A percentile compares a stretch with the other conserved stretches of the same genome.
Evolutionary conservation across 2,113 vertebrate species (phyloP).

Genomic region (Esox niger): DNA sequence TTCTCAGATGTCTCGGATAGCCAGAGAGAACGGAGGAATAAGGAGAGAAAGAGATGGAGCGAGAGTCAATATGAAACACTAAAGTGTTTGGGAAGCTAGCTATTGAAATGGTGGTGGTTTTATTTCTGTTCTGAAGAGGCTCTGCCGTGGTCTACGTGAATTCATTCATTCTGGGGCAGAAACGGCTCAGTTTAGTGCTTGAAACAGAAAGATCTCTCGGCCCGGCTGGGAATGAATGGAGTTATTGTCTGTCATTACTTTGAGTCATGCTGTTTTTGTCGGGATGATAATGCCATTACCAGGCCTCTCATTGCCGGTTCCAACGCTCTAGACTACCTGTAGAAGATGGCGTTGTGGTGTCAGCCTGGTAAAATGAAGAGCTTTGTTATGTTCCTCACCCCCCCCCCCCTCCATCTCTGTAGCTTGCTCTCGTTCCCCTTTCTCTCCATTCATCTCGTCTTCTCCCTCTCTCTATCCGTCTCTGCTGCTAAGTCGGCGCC

Average conservation of each 20-base stretch:
- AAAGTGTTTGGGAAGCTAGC: neutral
- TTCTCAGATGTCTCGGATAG: neutral
- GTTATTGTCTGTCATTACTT: constrained; percentile 3
- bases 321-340: constrained; percentile 18
- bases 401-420: neutral
- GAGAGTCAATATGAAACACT: neutral
- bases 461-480: neutral
- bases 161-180: neutral
- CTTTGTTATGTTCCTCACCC: neutral
- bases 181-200: constrained; percentile 4
- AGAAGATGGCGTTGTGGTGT: constrained; percentile 12
- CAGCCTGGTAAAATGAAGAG: constrained; percentile 27
- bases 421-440: constrained; percentile 4
- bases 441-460: constrained; percentile 4
- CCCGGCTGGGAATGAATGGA: neutral
- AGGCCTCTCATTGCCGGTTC: constrained; percentile 6
- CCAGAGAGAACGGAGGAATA: neutral
- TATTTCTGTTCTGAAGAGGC: neutral
- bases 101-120: constrained; percentile 17
- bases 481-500: neutral
- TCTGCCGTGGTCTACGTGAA: neutral
- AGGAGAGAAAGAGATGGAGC: neutral
- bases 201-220: constrained; percentile 12
- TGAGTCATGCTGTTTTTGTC: constrained; percentile 1
- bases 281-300: neutral